Conservation (phyloP, 1,140 invertebrate species). For the Bombus vancouverensis region DNA sequence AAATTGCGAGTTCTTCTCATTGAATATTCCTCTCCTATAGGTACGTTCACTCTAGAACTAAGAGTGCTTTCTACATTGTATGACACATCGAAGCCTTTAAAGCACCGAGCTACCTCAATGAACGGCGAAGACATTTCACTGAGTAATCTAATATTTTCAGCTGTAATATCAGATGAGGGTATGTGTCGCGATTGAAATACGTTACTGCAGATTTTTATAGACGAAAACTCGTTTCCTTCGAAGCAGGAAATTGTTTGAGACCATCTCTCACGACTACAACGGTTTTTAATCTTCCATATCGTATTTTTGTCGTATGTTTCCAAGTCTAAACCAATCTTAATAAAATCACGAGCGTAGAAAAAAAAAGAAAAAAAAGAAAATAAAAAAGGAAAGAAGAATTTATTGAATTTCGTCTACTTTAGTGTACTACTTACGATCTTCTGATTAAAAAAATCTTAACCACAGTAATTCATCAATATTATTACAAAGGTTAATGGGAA, state of each 20-base stretch:
- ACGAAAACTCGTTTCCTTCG: not conserved
- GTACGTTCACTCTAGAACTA: not conserved
- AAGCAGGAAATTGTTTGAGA: not conserved
- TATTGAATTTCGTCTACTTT: not conserved
- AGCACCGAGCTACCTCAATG: constrained; percentile 8
- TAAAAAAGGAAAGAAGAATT: not conserved
- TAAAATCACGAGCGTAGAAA: not conserved
- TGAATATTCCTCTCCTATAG: constrained; percentile 9
- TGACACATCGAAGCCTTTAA: not conserved
- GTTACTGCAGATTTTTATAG: not conserved
- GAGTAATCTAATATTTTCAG: constrained; percentile 21
- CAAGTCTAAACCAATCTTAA: not conserved
- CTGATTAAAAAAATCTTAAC: not conserved
- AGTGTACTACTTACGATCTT: not conserved
- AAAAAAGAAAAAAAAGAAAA: too few relatives aligned
- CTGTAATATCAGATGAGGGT: not conserved
- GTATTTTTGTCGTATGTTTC: not conserved
- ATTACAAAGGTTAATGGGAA: not conserved
- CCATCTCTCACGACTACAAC: not conserved
- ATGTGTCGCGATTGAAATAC: not conserved
- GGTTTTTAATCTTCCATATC: not conserved
- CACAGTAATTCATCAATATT: not conserved
- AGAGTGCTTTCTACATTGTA: not conserved
- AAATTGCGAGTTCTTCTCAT: not conserved
- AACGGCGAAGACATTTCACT: constrained; percentile 10